Evolutionary conservation across 2,113 vertebrate species (phyloP).

Genomic region (Pipa parva): DNA sequence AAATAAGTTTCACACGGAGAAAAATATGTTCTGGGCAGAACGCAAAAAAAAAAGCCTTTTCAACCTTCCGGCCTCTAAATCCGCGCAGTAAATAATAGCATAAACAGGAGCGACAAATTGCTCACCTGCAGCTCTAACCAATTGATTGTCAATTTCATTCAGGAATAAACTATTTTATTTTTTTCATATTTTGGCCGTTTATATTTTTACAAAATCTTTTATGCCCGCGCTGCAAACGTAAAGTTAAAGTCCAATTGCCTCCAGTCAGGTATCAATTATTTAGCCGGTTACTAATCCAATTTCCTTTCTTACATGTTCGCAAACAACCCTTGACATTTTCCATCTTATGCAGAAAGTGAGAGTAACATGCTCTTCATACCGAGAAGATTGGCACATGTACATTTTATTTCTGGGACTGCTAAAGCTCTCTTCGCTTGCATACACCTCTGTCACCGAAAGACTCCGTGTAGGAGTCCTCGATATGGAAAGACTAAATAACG

Average conservation of each 20-base stretch:
- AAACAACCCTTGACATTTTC: slow-evolving; percentile 31
- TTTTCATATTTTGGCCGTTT: background rate
- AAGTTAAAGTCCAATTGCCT: background rate
- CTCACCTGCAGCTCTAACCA: background rate
- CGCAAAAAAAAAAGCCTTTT: slow-evolving; percentile 6
- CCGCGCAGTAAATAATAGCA: slow-evolving; percentile 1
- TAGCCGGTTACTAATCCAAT: slow-evolving; percentile 5
- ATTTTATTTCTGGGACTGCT: background rate
- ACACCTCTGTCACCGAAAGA: no score
- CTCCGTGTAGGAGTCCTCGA: no score
- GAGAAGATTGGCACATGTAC: slow-evolving; percentile 20
- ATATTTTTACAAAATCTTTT: slow-evolving; percentile 14
- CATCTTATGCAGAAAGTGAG: background rate
- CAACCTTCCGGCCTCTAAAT: background rate
- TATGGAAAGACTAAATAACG: no score
- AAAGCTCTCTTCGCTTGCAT: no score
- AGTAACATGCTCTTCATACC: slow-evolving; percentile 15
- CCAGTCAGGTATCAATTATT: slow-evolving; percentile 23
- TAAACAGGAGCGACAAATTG: background rate
- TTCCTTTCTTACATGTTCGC: background rate
- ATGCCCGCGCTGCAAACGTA: background rate
- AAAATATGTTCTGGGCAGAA: slow-evolving; percentile 10
- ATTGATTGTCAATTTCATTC: slow-evolving; percentile 16
- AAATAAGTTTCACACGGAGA: slow-evolving; percentile 5
- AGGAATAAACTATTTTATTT: slow-evolving; percentile 9